Evolutionary conservation across 2,888 invertebrate genomes (phyloP).

Genomic region (Gasteruption jaculator): DNA sequence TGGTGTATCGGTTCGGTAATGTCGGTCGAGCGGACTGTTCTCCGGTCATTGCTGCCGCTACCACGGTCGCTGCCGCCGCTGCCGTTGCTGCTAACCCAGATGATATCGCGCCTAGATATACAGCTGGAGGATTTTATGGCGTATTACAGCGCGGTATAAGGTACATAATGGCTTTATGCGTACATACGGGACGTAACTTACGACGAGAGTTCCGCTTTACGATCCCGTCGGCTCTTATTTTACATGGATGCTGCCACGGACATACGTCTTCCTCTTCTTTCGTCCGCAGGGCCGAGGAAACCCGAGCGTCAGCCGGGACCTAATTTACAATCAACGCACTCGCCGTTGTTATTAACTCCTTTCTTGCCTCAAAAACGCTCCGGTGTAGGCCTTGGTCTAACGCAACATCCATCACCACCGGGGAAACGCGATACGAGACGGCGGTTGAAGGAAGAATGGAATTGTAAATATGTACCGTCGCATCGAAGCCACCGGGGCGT

Average conservation of each 20-base stretch:
- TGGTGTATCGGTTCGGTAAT: too few species aligned
- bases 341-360: slow-evolving; percentile 6
- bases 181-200: slow-evolving; percentile 37
- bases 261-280: not conserved
- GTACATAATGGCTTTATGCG: slow-evolving; percentile 44
- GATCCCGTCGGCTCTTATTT: slow-evolving; percentile 36
- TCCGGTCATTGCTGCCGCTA: not conserved
- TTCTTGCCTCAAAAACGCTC: too few species aligned
- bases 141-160: slow-evolving; percentile 43
- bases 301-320: slow-evolving; percentile 1
- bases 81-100: slow-evolving; percentile 43
- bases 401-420: too few species aligned
- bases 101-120: slow-evolving; percentile 46
- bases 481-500: slow-evolving; percentile 13
- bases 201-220: slow-evolving; percentile 36
- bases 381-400: too few species aligned
- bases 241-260: slow-evolving; percentile 21
- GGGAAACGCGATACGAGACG: not conserved
- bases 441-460: not conserved
- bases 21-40: not conserved
- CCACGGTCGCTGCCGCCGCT: slow-evolving; percentile 22
- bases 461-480: slow-evolving; percentile 13
- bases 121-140: slow-evolving; percentile 42
- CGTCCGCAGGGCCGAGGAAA: slow-evolving; percentile 14
- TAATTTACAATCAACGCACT: not conserved